These are phyloP conservation scores for Crossocerus cetratus DNA, from an alignment of 2,888 invertebrate species.

Conservation along the genomic window DNA sequence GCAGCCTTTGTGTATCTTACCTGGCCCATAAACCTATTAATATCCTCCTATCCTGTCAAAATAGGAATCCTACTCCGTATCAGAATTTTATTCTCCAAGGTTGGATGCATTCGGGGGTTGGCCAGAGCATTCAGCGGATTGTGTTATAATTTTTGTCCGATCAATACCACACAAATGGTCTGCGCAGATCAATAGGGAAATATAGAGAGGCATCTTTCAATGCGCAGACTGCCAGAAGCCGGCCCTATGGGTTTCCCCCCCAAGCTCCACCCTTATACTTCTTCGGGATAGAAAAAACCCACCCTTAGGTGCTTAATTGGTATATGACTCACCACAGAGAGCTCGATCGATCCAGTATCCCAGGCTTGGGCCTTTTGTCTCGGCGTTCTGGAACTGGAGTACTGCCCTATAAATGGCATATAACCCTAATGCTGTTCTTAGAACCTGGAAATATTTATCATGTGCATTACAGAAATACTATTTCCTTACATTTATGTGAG, in stretches of 20 bases:
- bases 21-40: conserved; percentile 62
- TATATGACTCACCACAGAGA: conserved; percentile 68
- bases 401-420: background rate
- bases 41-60: conserved; percentile 60
- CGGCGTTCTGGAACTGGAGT: conserved; percentile 22
- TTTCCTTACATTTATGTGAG: background rate
- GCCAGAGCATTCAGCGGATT: conserved; percentile 61
- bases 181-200: conserved; percentile 71
- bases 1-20: conserved; percentile 56
- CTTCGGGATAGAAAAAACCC: conserved; percentile 61
- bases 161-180: conserved; percentile 75
- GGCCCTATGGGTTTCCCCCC: conserved; percentile 41
- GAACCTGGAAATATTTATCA: no score
- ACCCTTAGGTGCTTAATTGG: conserved; percentile 66
- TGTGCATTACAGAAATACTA: no score
- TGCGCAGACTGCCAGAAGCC: conserved; percentile 69
- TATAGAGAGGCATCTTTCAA: conserved; percentile 66
- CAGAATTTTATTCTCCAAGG: conserved; percentile 33
- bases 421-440: no score
- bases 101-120: conserved; percentile 42
- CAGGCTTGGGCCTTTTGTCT: conserved; percentile 56
- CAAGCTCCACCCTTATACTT: conserved; percentile 61
- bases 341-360: conserved; percentile 69
- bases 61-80: conserved; percentile 37
- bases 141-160: conserved; percentile 72